These are phyloP conservation scores for Dendrophyllia cribrosa DNA, from an alignment of 64 coral and sea anemone genomes.

Conservation along the genomic window DNA sequence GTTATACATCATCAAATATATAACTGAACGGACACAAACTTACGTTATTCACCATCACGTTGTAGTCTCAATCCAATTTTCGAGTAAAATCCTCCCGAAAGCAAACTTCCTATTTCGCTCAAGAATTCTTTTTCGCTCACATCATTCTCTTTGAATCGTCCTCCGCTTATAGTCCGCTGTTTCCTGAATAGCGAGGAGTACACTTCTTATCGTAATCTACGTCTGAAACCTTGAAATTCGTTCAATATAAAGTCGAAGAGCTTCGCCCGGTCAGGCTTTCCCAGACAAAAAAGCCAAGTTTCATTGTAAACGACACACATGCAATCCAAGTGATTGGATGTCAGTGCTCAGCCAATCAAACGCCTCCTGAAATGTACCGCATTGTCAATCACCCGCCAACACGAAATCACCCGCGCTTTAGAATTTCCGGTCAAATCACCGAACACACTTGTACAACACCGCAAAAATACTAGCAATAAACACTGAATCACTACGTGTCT, in stretches of 20 bases:
- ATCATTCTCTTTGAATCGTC: not conserved
- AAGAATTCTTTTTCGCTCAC: constrained; percentile 34
- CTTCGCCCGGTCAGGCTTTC: constrained; percentile 61
- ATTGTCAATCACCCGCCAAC: constrained; percentile 87
- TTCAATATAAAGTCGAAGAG: constrained; percentile 25
- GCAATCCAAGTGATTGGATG: constrained; percentile 82
- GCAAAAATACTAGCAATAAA: constrained; percentile 10
- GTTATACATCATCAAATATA: constrained; percentile 12
- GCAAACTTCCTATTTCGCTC: constrained; percentile 26
- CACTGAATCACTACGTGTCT: not conserved
- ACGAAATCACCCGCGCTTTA: constrained; percentile 59
- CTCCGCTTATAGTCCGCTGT: not conserved
- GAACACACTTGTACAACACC: constrained; percentile 24
- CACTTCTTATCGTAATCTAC: not conserved
- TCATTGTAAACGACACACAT: constrained; percentile 87
- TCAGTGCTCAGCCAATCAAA: constrained; percentile 69
- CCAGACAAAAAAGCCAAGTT: constrained; percentile 83
- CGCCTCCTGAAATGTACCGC: constrained; percentile 50
- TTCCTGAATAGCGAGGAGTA: not conserved
- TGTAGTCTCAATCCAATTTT: constrained; percentile 52
- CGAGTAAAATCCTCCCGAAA: constrained; percentile 50
- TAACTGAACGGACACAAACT: constrained; percentile 1
- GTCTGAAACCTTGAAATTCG: constrained; percentile 21
- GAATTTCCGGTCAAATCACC: constrained; percentile 60
- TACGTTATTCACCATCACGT: constrained; percentile 46